Conservation (phyloP, 2,113 vertebrate genomes). For the Podarcis muralis region DNA sequence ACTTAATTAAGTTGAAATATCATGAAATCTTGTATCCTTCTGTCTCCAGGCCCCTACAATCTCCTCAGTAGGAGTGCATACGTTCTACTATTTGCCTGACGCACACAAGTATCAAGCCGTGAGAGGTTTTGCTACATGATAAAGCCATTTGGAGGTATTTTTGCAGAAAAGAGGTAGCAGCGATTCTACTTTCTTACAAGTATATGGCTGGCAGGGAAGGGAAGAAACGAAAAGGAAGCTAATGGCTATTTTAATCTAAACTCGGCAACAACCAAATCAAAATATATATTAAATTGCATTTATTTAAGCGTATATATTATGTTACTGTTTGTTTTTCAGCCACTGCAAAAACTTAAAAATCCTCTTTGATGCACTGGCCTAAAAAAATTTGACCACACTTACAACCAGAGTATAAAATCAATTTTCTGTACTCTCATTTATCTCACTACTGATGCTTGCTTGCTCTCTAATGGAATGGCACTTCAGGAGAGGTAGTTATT, state of each 20-base stretch:
- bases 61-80: conserved; percentile 2
- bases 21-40: neutral
- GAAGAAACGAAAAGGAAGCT: conserved; percentile 41
- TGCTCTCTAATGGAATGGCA: conserved; percentile 76
- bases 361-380: conserved; percentile 70
- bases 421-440: conserved; percentile 80
- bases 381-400: conserved; percentile 78
- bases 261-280: conserved; percentile 1
- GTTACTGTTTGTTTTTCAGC: conserved; percentile 58
- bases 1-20: conserved; percentile 45
- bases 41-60: conserved; percentile 25
- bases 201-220: conserved; percentile 42
- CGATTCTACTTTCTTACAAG: conserved; percentile 17
- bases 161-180: conserved; percentile 15
- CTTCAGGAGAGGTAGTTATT: conserved; percentile 77
- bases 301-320: conserved; percentile 57
- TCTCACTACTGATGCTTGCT: conserved; percentile 75
- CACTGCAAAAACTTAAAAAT: conserved; percentile 42
- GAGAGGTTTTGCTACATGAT: conserved; percentile 35
- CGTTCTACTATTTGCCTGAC: conserved; percentile 48
- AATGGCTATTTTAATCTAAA: conserved; percentile 48
- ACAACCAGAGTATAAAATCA: conserved; percentile 79
- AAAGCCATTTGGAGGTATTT: conserved; percentile 1
- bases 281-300: conserved; percentile 36
- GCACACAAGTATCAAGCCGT: conserved; percentile 8